Base-by-base conservation (phyloP, 2,888 invertebrate genomes). In the Gandaritis pyraliata region DNA sequence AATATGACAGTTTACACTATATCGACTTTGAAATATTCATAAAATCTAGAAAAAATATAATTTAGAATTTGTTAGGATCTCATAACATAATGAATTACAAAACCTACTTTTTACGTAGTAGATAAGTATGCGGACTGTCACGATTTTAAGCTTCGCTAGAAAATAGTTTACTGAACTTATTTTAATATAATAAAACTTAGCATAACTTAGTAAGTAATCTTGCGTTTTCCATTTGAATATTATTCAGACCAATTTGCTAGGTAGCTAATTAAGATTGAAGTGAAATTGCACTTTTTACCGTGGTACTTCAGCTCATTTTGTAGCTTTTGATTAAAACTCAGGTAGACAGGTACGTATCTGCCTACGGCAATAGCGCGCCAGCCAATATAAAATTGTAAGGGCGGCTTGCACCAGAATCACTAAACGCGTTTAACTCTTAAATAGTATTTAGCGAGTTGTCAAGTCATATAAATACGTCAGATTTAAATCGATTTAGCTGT, bases 291-390 rank as follows among this genome's bases (percentile, higher is more conserved):
- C 46, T 61, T 51, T 46, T 45, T 61, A 18, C 39, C 30, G 30
- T 45, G 46, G 46, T 6, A 51, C 51, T 61, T 51, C 51, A 61
- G 16, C 50, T 50, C 51, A 52, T 56, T 51, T 51, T 47, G 51
- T 46, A 47, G 50, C 45, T 56, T 61, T 52, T 61, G 56, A 61
- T 52, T 61, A 56, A 61, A 56, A 60, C 16, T 30, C 52, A 52
- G 47, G 39, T 46, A 29, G 13, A 33, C 6, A 23, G 3, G 8
- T 8, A 8, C 33, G 7, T 33, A 7, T 6, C 1, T 8, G 1
- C 23, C 23, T 50, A 38, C 18, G 43, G 8, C 41, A 41, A 41
- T 41, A 15, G 15, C 41, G 13, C 13, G 41, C 41, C 41, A 15
- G 41, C 7, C 15, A 33, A 33, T 33, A 33, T 33, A 33, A 11